Evolutionary conservation across 1,140 invertebrate genomes (phyloP).

Genomic region (Neotoxoptera formosana): DNA sequence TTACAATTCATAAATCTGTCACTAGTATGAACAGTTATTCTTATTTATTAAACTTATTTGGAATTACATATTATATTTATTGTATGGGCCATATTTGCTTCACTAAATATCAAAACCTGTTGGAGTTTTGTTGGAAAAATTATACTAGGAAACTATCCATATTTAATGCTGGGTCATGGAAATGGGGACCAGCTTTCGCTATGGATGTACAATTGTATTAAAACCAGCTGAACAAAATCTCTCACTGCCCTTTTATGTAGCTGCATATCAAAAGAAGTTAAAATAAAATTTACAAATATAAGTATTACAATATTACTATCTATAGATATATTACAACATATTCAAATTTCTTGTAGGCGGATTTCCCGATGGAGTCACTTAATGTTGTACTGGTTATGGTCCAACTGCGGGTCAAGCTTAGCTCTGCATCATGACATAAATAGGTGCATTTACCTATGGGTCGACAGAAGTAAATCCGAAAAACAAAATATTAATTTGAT

Average conservation of each 20-base stretch:
- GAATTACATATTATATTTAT: slow-evolving; percentile 55
- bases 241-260: slow-evolving; percentile 84
- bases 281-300: slow-evolving; percentile 10
- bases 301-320: neutral
- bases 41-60: neutral
- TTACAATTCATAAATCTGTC: too few relatives aligned
- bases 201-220: slow-evolving; percentile 84
- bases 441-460: slow-evolving; percentile 91
- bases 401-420: slow-evolving; percentile 83
- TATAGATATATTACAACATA: neutral
- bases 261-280: slow-evolving; percentile 79
- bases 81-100: slow-evolving; percentile 67
- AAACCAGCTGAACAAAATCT: slow-evolving; percentile 95
- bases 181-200: slow-evolving; percentile 83
- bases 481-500: slow-evolving; percentile 30
- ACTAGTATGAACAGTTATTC: neutral
- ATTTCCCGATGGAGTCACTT: slow-evolving; percentile 88
- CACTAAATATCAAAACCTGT: slow-evolving; percentile 83
- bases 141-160: slow-evolving; percentile 92
- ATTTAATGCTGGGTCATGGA: slow-evolving; percentile 84
- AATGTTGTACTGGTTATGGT: slow-evolving; percentile 84
- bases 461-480: slow-evolving; percentile 72
- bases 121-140: slow-evolving; percentile 89
- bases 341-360: slow-evolving; percentile 68
- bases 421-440: slow-evolving; percentile 77